Evolutionary conservation across 1,140 invertebrate species (phyloP).

Genomic region (Ruditapes philippinarum): DNA sequence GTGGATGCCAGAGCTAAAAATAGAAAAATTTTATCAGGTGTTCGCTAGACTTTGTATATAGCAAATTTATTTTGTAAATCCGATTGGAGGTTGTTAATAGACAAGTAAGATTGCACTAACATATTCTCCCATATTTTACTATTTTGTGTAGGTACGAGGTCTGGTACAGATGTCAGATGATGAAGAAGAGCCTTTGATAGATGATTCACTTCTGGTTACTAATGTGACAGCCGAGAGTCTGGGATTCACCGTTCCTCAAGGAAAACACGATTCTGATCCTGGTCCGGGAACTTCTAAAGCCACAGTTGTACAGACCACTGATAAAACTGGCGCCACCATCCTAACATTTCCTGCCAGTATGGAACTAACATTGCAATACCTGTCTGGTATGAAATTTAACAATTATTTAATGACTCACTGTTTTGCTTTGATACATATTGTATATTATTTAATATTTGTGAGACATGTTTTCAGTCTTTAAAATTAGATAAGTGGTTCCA

Average conservation of each 20-base stretch:
- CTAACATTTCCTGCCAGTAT: slow-evolving; percentile 32
- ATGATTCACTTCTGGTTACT: slow-evolving; percentile 42
- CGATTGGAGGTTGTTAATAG: too few species aligned
- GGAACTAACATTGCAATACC: slow-evolving; percentile 50
- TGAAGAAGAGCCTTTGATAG: slow-evolving; percentile 11
- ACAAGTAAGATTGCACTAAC: too few species aligned
- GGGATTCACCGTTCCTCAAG: neutral
- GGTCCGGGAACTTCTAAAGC: neutral
- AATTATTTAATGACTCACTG: too few species aligned
- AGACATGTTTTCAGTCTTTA: too few species aligned
- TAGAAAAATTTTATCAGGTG: too few species aligned
- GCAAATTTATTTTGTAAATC: too few species aligned
- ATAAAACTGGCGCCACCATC: neutral
- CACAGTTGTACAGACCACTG: neutral
- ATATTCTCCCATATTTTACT: too few species aligned
- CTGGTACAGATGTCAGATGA: slow-evolving; percentile 65
- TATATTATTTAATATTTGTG: too few species aligned
- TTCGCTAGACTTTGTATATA: too few species aligned
- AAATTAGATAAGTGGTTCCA: too few species aligned
- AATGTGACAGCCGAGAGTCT: slow-evolving; percentile 43
- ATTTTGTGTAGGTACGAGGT: slow-evolving; percentile 52
- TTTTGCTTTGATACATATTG: too few species aligned
- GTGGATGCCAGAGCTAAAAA: too few species aligned
- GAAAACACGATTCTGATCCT: neutral
- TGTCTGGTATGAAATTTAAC: slow-evolving; percentile 30